Evolutionary conservation across 2,113 vertebrate species (phyloP).

Genomic region (Perca schrenkii): DNA sequence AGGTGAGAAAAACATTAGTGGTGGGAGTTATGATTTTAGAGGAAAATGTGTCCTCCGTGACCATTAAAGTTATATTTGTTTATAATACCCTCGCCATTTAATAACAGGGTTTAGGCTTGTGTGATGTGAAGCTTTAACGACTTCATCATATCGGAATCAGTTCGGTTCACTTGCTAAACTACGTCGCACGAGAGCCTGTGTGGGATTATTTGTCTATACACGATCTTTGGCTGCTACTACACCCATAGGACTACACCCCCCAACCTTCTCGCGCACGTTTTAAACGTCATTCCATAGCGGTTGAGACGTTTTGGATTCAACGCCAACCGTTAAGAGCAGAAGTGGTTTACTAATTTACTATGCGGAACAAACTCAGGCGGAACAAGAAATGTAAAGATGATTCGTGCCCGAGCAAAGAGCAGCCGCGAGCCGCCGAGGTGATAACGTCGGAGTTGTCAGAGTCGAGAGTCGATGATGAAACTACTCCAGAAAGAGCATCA

Average conservation of each 20-base stretch:
- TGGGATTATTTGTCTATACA: neutral
- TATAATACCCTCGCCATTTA: neutral
- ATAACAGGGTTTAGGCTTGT: accelerated
- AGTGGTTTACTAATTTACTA: neutral
- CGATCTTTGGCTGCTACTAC: conserved; percentile 45
- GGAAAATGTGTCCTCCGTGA: neutral
- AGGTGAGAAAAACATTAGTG: no score
- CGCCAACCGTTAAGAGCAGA: accelerated
- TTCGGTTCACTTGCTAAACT: neutral
- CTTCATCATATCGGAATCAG: neutral
- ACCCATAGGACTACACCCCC: no score
- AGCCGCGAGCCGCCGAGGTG: neutral
- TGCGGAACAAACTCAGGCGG: conserved; percentile 52
- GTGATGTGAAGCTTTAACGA: neutral
- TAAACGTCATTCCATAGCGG: conserved; percentile 15
- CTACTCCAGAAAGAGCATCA: neutral
- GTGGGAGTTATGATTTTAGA: neutral
- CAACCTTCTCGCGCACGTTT: conserved; percentile 7
- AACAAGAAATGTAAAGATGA: neutral
- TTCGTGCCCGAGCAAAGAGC: neutral
- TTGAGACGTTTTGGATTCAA: neutral
- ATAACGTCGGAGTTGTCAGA: conserved; percentile 17
- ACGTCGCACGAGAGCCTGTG: neutral
- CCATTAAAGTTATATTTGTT: neutral
- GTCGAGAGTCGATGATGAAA: conserved; percentile 9